These are phyloP conservation scores for Hypanus sabinus DNA, from an alignment of 2,113 vertebrate genomes.

Conservation along the genomic window DNA sequence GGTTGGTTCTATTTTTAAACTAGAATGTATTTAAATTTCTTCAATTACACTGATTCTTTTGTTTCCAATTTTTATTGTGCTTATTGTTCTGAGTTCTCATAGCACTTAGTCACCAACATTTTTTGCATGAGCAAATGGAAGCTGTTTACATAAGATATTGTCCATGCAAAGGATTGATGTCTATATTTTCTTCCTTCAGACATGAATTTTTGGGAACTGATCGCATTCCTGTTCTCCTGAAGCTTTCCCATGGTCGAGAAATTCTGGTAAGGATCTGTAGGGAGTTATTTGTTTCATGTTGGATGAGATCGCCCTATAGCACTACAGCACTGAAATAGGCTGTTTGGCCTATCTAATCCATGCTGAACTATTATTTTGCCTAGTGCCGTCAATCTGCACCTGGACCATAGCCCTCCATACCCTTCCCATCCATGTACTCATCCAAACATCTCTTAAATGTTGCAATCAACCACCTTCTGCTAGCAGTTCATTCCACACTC, in stretches of 20 bases:
- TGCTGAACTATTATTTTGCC: too few species aligned
- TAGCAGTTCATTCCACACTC: too few species aligned
- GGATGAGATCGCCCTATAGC: not conserved
- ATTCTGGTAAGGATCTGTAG: constrained; percentile 70
- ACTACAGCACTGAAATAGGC: too few species aligned
- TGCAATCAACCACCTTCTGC: too few species aligned
- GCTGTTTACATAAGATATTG: not conserved
- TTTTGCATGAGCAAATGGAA: not conserved
- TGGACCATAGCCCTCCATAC: too few species aligned
- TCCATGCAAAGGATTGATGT: not conserved
- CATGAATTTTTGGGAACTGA: constrained; percentile 69
- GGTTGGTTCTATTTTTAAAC: too few species aligned
- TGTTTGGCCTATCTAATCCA: too few species aligned
- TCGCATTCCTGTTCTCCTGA: constrained; percentile 74
- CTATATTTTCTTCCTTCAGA: constrained; percentile 51
- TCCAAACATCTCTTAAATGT: too few species aligned
- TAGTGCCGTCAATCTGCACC: too few species aligned
- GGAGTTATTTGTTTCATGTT: not conserved
- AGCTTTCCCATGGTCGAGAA: constrained; percentile 79
- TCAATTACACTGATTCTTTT: not conserved
- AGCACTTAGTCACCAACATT: not conserved
- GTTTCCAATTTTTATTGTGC: too few species aligned
- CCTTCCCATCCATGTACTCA: too few species aligned
- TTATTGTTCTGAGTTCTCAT: not conserved
- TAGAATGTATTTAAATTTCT: not conserved